phyloP scores from a whole-genome alignment of 2,797 vertebrate species.

The Tenualosa ilisha region DNA sequence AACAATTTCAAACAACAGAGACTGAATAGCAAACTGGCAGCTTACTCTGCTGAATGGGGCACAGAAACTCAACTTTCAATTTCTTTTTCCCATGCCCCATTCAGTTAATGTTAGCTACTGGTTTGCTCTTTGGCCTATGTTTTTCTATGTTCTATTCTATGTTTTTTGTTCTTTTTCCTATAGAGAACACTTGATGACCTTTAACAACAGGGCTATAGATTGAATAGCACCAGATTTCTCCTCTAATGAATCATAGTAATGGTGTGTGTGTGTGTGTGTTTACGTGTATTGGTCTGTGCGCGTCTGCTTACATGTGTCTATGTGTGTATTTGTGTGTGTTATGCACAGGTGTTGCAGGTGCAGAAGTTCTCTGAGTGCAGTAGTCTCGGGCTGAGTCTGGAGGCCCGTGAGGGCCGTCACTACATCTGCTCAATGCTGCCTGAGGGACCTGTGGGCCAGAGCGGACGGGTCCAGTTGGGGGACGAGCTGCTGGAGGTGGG shows the following conservation, averaged over 20 bases:
- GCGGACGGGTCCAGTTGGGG: constrained; percentile 79
- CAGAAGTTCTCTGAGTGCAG: constrained; percentile 89
- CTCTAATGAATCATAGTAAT: not conserved
- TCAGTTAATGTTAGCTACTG: too few relatives aligned
- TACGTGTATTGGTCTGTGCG: not conserved
- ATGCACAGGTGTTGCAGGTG: constrained; percentile 82
- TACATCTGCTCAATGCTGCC: constrained; percentile 89
- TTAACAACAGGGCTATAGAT: too few relatives aligned
- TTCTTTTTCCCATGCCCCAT: too few relatives aligned
- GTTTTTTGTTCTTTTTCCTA: too few relatives aligned
- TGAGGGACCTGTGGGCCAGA: constrained; percentile 88
- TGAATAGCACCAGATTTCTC: too few relatives aligned
- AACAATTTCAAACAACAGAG: too few relatives aligned
- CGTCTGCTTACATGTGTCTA: not conserved
- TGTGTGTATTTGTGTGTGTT: constrained; percentile 20
- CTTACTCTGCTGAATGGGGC: too few relatives aligned
- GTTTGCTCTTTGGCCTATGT: too few relatives aligned
- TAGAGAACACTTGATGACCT: too few relatives aligned
- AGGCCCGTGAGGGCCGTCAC: constrained; percentile 87
- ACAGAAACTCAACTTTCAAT: not conserved
- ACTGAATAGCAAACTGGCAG: too few relatives aligned
- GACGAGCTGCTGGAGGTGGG: constrained; percentile 92
- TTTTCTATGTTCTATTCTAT: too few relatives aligned
- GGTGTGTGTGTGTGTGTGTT: constrained; percentile 4
- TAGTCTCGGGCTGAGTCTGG: constrained; percentile 90